Percentiles rank a stretch among this genome's conserved stretches.
Conservation (phyloP, 2,113 vertebrate genomes). For the cat (Felis catus) region F.catus_Fca126_mat1.0 CM031418.1:45903001-45903500, state of each 20-base stretch:
- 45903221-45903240: not conserved
- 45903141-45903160: too few relatives aligned
- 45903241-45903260: not conserved
- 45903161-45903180: too few relatives aligned
- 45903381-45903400: not conserved
- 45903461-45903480: not conserved
- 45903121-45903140: too few relatives aligned
- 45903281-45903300: not conserved
- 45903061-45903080: too few relatives aligned
- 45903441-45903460: not conserved
- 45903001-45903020: too few relatives aligned
- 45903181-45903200: too few relatives aligned
- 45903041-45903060: too few relatives aligned
- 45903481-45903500: not conserved
- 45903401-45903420: not conserved
- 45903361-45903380: not conserved
- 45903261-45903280: not conserved
- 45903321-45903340: accelerated
- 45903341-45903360: not conserved
- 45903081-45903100: too few relatives aligned
- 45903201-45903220: too few relatives aligned
- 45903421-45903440: not conserved
- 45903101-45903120: too few relatives aligned
- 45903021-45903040: too few relatives aligned
- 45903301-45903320: not conserved